Base-by-base conservation (phyloP, 2,888 invertebrate species). In the Helicoverpa assulta region DNA sequence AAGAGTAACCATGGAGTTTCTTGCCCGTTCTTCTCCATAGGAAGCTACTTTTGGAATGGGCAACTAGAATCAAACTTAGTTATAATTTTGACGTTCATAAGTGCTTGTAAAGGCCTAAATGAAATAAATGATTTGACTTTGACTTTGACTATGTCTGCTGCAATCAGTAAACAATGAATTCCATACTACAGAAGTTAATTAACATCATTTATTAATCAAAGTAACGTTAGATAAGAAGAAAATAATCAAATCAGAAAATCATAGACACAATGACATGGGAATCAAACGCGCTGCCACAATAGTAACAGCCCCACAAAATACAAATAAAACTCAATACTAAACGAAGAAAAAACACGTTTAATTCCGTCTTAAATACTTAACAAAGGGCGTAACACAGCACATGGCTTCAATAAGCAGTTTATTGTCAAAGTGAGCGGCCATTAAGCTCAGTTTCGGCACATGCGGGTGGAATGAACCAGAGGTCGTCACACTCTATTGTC, bases 391-490 rank as follows among this genome's bases (percentile, higher is more conserved):
- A 29, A 19, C 51, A 64, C 40, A 47, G 50, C 66, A 74, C 66
- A 78, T 51, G 72, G 70, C 57, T 63, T 56, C 78, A 84, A 82
- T 82, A 66, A 75, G 69, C 69, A 62, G 73, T 76, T 82, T 78
- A 83, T 80, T 84, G 76, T 74, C 70, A 69, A 76, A 78, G 75
- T 69, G 69, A 80, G 66, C 69, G 67, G 54, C 54, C 63, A 76
- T 83, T 59, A 67, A 43, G 65, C 51, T 55, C 70, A 73, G 70
- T 80, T 84, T 82, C 72, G 84, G 78, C 74, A 73, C 68, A 83
- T 80, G 85, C 83, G 83, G 83, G 83, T 83, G 83, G 78, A 83
- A 82, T 79, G 84, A 83, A 82, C 83, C 60, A 21, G 54, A 40
- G 83, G 85, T 84, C 85, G 70, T 70, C 81, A 82, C 74, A 78